Conservation (phyloP, 2,113 vertebrate species). For the Piprites chloris region DNA sequence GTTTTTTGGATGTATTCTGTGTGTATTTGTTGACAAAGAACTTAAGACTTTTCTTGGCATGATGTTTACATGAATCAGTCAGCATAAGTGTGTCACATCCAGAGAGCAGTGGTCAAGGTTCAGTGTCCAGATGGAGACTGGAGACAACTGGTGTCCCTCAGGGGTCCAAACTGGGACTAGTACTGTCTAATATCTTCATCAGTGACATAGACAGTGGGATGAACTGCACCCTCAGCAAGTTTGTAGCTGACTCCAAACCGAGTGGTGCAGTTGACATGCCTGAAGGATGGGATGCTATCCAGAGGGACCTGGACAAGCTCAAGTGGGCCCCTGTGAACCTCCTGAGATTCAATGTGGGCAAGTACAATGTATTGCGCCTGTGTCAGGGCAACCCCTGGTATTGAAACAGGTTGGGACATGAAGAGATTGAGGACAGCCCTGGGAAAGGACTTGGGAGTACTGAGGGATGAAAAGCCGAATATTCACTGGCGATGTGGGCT, state of each 20-base stretch:
- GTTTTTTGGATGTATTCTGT: not conserved
- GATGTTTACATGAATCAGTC: not conserved
- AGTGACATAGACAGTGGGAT: not conserved
- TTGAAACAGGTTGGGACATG: not conserved
- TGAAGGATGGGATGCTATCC: not conserved
- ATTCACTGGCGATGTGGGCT: no score
- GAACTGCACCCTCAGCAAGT: not conserved
- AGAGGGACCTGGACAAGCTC: not conserved
- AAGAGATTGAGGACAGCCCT: not conserved
- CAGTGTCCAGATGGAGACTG: not conserved
- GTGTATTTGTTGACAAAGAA: not conserved
- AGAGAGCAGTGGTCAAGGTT: not conserved
- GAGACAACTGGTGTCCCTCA: not conserved
- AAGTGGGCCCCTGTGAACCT: not conserved
- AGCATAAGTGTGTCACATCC: not conserved
- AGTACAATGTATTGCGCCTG: not conserved
- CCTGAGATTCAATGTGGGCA: not conserved
- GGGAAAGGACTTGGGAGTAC: not conserved
- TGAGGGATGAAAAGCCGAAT: not conserved
- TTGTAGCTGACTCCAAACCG: not conserved
- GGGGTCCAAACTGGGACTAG: not conserved
- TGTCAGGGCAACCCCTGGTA: rapidly evolving
- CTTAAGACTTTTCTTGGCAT: not conserved
- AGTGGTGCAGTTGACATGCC: rapidly evolving
- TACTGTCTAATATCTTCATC: not conserved